These are phyloP conservation scores for Eupithecia abbreviata DNA, from an alignment of 2,888 invertebrate genomes.

Conservation along the genomic window DNA sequence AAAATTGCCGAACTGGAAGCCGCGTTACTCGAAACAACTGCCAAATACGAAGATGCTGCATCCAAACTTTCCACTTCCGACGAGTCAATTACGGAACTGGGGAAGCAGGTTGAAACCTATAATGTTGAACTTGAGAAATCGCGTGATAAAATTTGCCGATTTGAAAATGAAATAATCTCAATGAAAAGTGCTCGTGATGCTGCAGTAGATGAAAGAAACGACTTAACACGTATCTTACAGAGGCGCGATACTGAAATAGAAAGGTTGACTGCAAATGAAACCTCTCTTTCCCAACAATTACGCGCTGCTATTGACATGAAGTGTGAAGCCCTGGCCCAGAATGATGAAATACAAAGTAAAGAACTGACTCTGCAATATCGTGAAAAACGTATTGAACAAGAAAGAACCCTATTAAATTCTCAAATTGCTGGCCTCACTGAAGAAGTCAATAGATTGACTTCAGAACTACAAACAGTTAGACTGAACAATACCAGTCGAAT, in stretches of 20 bases:
- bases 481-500: slow-evolving; percentile 86
- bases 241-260: slow-evolving; percentile 89
- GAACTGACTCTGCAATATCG: slow-evolving; percentile 91
- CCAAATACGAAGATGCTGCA: slow-evolving; percentile 86
- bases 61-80: slow-evolving; percentile 85
- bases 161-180: slow-evolving; percentile 87
- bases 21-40: slow-evolving; percentile 81
- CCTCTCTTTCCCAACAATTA: slow-evolving; percentile 88
- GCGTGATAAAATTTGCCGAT: slow-evolving; percentile 84
- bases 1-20: slow-evolving; percentile 82
- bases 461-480: slow-evolving; percentile 90
- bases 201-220: slow-evolving; percentile 90
- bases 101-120: slow-evolving; percentile 85
- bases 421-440: slow-evolving; percentile 91
- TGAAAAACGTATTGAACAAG: slow-evolving; percentile 93
- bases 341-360: slow-evolving; percentile 92
- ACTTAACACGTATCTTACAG: slow-evolving; percentile 87
- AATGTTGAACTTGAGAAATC: slow-evolving; percentile 86
- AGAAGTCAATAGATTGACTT: slow-evolving; percentile 90
- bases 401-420: slow-evolving; percentile 88
- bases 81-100: slow-evolving; percentile 86
- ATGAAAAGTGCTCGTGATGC: slow-evolving; percentile 88
- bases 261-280: slow-evolving; percentile 87
- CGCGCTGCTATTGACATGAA: slow-evolving; percentile 90
- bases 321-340: slow-evolving; percentile 91